Evolutionary conservation across 2,888 invertebrate species (phyloP).

Genomic region (Acanthoscelides obtectus): DNA sequence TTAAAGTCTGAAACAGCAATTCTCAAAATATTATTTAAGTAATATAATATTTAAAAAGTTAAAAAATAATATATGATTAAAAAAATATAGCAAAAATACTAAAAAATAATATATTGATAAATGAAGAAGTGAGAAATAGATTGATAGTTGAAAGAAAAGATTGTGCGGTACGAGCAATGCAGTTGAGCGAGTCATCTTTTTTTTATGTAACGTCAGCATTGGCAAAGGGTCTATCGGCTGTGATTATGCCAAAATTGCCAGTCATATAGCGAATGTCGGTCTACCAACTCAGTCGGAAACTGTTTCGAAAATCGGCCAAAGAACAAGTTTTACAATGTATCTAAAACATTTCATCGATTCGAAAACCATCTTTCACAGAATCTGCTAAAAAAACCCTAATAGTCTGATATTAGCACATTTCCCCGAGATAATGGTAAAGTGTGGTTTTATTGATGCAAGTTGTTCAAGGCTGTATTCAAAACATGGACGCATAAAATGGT

Average conservation of each 20-base stretch:
- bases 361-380: too few species aligned
- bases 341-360: too few species aligned
- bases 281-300: background rate
- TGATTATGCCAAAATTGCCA: slow-evolving; percentile 49
- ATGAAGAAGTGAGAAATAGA: slow-evolving; percentile 29
- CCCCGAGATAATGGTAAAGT: too few species aligned
- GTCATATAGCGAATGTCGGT: slow-evolving; percentile 15
- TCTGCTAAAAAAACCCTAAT: too few species aligned
- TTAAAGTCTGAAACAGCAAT: slow-evolving; percentile 51
- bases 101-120: slow-evolving; percentile 30
- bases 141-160: slow-evolving; percentile 26
- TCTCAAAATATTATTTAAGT: slow-evolving; percentile 50
- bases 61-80: slow-evolving; percentile 36
- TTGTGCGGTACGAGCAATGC: slow-evolving; percentile 27
- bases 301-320: background rate
- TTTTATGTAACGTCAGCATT: background rate
- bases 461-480: too few species aligned
- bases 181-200: slow-evolving; percentile 14
- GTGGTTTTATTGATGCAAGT: too few species aligned
- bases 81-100: slow-evolving; percentile 38
- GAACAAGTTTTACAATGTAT: too few species aligned
- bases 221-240: slow-evolving; percentile 45
- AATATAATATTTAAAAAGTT: slow-evolving; percentile 38
- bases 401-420: too few species aligned
- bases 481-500: too few species aligned